Percentiles rank a stretch among this genome's conserved stretches.
These are phyloP conservation scores for Channallabes apus DNA, from an alignment of 2,797 vertebrate genomes.

Conservation along the genomic window DNA sequence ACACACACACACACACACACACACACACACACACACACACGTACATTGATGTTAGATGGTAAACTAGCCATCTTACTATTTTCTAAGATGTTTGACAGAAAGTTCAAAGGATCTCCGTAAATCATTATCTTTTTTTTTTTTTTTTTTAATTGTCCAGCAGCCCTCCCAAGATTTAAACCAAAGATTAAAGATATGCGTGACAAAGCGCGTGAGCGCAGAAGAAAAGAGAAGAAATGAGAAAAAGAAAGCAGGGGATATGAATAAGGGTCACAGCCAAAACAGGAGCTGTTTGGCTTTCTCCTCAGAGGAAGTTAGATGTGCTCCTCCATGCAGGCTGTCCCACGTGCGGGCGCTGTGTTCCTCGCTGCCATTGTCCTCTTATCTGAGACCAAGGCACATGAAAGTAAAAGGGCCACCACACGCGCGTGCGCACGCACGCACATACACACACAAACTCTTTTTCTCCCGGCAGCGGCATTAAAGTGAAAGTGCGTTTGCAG, in stretches of 20 bases:
- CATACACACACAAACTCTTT: conserved; percentile 8
- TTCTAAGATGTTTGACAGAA: conserved; percentile 31
- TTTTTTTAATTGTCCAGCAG: neutral
- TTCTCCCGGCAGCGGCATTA: conserved; percentile 41
- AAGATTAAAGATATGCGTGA: conserved; percentile 44
- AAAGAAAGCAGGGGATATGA: conserved; percentile 39
- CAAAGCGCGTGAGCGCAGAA: conserved; percentile 9
- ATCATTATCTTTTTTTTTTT: neutral
- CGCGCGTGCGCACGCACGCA: neutral
- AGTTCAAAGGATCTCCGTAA: conserved; percentile 9
- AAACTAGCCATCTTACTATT: neutral
- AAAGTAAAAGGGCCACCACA: conserved; percentile 26
- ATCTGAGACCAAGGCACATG: conserved; percentile 9
- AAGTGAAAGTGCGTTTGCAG: conserved; percentile 62
- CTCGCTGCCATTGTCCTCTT: conserved; percentile 28
- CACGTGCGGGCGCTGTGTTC: conserved; percentile 65
- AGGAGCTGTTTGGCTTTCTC: conserved; percentile 64
- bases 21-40: conserved; percentile 1
- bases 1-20: neutral
- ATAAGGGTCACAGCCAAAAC: conserved; percentile 70
- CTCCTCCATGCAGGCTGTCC: conserved; percentile 69
- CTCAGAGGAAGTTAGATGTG: conserved; percentile 76
- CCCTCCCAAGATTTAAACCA: conserved; percentile 38
- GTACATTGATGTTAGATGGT: conserved; percentile 21
- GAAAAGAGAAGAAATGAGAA: conserved; percentile 17